Evolutionary conservation across 2,888 invertebrate species (phyloP).

Genomic region (Norana najaformis): DNA sequence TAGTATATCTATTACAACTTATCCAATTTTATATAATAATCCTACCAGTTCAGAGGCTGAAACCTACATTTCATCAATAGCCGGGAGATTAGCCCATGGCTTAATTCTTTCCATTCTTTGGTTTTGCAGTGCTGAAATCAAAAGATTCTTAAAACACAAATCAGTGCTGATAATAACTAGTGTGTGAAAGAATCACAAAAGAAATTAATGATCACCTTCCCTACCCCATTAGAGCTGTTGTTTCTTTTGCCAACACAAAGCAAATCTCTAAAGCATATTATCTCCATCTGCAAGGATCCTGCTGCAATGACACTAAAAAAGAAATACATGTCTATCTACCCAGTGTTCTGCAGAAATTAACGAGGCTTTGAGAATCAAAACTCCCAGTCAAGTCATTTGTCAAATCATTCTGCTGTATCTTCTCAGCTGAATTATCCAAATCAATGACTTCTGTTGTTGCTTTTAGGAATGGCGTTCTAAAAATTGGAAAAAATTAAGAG

Average conservation of each 20-base stretch:
- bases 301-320: background rate
- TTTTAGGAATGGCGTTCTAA: background rate
- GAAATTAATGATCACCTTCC: background rate
- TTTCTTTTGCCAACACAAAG: background rate
- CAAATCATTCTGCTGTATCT: background rate
- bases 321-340: background rate
- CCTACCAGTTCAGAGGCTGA: background rate
- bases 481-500: background rate
- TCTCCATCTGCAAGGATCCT: background rate
- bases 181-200: no score
- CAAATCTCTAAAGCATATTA: background rate
- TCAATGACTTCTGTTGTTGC: background rate
- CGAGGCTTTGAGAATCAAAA: background rate
- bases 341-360: background rate
- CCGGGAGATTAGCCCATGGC: background rate
- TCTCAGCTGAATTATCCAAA: background rate
- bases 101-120: background rate
- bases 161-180: background rate
- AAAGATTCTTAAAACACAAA: background rate
- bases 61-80: background rate
- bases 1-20: background rate
- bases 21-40: background rate
- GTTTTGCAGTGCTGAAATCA: background rate
- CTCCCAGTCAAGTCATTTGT: background rate
- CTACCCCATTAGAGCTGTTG: background rate